A percentile compares a stretch with the other conserved stretches of the same genome.
Evolutionary conservation across 2,888 invertebrate genomes (phyloP).

Genomic region (Tachina fera): DNA sequence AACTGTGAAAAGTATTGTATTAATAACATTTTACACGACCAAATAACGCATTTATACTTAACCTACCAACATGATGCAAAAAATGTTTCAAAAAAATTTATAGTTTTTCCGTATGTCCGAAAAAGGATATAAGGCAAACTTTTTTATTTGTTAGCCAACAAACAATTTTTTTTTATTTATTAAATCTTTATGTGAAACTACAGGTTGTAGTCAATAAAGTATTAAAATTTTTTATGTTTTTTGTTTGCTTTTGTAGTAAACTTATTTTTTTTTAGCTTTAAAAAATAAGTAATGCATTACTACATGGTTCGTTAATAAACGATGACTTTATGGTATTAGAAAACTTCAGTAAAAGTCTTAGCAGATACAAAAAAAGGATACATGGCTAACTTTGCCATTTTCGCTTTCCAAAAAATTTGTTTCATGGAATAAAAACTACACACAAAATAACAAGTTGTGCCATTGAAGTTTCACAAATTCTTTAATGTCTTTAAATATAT

Average conservation of each 20-base stretch:
- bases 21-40: not conserved
- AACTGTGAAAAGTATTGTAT: not conserved
- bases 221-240: not conserved
- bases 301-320: too few species aligned
- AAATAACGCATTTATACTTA: not conserved
- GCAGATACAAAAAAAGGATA: constrained; percentile 5
- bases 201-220: not conserved
- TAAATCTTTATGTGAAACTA: not conserved
- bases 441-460: not conserved
- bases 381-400: not conserved
- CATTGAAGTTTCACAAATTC: not conserved
- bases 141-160: not conserved
- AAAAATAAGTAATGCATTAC: too few species aligned
- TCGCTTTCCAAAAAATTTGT: not conserved
- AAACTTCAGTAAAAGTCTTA: not conserved
- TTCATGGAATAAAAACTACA: not conserved
- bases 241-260: too few species aligned
- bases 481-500: not conserved
- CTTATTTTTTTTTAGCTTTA: too few species aligned
- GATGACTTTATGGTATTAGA: too few species aligned
- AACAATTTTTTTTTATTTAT: not conserved
- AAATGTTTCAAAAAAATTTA: too few species aligned
- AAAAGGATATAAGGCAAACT: not conserved
- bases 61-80: too few species aligned
- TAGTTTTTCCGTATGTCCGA: not conserved